A percentile compares a stretch with the other conserved stretches of the same genome.
phyloP scores from a whole-genome alignment of 1,140 invertebrate species.

The Arion vulgaris region DNA sequence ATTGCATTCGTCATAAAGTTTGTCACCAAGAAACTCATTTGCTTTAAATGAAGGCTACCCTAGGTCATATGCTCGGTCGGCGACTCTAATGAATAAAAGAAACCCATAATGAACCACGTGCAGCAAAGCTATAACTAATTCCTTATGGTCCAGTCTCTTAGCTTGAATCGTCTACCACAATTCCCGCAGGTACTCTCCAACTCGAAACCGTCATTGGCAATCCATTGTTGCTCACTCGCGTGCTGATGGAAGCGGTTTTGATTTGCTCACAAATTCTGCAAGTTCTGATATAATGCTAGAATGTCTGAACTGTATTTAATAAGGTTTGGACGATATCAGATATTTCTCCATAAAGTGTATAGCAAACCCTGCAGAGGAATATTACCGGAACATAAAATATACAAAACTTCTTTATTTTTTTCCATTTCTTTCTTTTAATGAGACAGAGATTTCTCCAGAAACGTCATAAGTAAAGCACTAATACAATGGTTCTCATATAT shows the following conservation, averaged over 20 bases:
- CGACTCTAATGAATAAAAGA: neutral
- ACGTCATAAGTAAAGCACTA: no score
- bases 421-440: no score
- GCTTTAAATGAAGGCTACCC: neutral
- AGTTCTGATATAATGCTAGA: neutral
- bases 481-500: no score
- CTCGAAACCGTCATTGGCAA: neutral
- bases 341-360: no score
- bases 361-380: no score
- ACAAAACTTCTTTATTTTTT: no score
- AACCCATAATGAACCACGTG: neutral
- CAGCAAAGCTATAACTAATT: neutral
- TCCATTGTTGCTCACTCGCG: neutral
- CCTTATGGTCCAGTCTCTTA: neutral
- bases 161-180: neutral
- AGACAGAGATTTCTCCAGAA: no score
- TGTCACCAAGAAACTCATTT: neutral
- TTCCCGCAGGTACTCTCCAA: neutral
- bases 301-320: slow-evolving; percentile 5
- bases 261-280: neutral
- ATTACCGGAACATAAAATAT: no score
- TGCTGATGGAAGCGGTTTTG: neutral
- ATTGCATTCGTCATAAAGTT: neutral
- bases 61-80: neutral
- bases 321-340: neutral